A percentile compares a stretch with the other conserved stretches of the same genome.
These are phyloP conservation scores for Hydrolagus affinis DNA, from an alignment of 2,113 vertebrate genomes.

Conservation along the genomic window DNA sequence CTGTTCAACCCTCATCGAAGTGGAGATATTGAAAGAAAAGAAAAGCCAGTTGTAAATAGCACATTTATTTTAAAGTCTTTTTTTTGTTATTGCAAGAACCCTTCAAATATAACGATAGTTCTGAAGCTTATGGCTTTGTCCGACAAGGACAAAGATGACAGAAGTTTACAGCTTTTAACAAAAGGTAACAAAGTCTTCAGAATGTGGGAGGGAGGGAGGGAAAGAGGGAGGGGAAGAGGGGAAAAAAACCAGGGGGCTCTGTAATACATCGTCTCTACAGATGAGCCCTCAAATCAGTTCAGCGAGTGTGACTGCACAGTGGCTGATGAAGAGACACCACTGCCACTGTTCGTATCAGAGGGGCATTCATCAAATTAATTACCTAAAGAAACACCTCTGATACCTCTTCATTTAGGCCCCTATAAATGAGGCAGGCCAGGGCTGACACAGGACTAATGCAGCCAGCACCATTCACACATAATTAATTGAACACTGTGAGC, in stretches of 20 bases:
- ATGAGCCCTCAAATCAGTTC: constrained; percentile 85
- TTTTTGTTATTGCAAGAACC: neutral
- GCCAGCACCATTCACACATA: constrained; percentile 74
- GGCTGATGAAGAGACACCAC: constrained; percentile 72
- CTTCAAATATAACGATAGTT: neutral
- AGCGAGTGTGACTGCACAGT: constrained; percentile 50
- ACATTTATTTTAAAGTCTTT: neutral
- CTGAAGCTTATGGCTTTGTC: constrained; percentile 35
- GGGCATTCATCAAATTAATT: constrained; percentile 98
- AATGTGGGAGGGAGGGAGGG: constrained; percentile 49
- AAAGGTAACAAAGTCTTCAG: constrained; percentile 50
- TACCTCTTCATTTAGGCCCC: constrained; percentile 91
- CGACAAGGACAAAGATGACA: constrained; percentile 67
- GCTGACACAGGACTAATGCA: constrained; percentile 80
- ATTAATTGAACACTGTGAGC: constrained; percentile 96
- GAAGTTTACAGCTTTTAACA: constrained; percentile 50
- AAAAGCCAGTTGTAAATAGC: neutral
- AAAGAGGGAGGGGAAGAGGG: no score
- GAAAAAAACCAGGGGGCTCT: constrained; percentile 49
- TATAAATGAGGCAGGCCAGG: constrained; percentile 90
- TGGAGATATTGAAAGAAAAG: neutral
- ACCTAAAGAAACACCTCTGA: constrained; percentile 80
- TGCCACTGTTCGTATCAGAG: constrained; percentile 61
- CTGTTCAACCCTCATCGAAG: neutral
- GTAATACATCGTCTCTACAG: constrained; percentile 65